These are phyloP conservation scores for Trachops cirrhosus DNA, from an alignment of 2,797 vertebrate species.

Conservation along the genomic window DNA sequence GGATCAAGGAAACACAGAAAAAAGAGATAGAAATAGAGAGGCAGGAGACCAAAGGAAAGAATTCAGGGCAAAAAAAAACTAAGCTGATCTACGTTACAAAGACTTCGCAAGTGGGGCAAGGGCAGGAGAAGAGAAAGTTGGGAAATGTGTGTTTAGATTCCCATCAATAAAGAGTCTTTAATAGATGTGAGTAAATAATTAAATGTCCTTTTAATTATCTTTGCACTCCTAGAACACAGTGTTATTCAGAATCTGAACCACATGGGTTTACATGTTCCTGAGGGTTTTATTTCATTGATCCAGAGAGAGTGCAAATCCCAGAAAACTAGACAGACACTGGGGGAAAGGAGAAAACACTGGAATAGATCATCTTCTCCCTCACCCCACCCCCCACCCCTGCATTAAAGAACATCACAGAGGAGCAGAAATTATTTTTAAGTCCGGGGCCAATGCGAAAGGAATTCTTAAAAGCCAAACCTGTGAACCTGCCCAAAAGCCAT, in stretches of 20 bases:
- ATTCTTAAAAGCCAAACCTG: not conserved
- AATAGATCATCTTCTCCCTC: not conserved
- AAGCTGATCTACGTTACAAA: not conserved
- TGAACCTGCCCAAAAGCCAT: not conserved
- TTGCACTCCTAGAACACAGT: not conserved
- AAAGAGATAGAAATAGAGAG: not conserved
- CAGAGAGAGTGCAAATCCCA: not conserved
- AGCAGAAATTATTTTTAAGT: not conserved
- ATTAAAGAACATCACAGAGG: not conserved
- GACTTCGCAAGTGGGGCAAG: not conserved
- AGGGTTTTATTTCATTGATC: not conserved
- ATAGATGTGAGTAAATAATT: not conserved
- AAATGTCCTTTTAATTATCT: not conserved
- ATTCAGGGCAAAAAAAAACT: not conserved
- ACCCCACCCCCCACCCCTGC: not conserved
- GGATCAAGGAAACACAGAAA: not conserved
- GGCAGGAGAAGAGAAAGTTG: not conserved
- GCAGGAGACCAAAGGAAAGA: conserved; percentile 8
- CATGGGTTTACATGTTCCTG: not conserved
- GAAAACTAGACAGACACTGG: not conserved
- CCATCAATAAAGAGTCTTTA: not conserved
- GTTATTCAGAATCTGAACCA: not conserved
- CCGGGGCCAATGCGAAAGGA: not conserved
- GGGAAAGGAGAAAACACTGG: not conserved
- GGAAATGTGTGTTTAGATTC: not conserved